Conservation (phyloP, 2,113 vertebrate species). For the Syrrhaptes paradoxus region DNA sequence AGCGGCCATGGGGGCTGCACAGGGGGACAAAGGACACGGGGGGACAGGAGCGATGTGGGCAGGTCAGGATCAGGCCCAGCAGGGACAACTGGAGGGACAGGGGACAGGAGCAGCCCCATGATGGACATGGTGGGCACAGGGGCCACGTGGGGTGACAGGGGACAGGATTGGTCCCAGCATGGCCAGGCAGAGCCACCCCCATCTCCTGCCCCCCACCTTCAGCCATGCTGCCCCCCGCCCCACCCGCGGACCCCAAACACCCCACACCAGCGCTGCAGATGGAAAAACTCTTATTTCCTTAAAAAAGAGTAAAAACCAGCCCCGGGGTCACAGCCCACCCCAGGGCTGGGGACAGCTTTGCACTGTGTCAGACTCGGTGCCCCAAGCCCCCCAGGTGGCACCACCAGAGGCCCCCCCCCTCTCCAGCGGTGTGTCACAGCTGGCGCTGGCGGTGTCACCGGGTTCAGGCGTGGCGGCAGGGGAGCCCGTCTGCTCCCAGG, state of each 20-base stretch:
- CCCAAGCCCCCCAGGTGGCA: background rate
- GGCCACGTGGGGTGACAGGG: rapidly evolving
- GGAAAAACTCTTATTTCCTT: constrained; percentile 2
- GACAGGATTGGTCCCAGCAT: background rate
- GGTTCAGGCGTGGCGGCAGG: constrained; percentile 37
- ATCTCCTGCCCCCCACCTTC: rapidly evolving
- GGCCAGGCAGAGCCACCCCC: background rate
- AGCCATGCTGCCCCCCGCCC: background rate
- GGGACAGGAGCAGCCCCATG: background rate
- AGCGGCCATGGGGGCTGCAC: too few species aligned
- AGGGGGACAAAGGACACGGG: too few species aligned
- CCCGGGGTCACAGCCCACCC: background rate
- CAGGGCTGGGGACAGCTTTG: background rate
- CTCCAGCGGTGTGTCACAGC: background rate
- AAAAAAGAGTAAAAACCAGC: constrained; percentile 24
- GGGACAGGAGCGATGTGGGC: too few species aligned
- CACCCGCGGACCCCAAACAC: rapidly evolving
- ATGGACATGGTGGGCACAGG: background rate
- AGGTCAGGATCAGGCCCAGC: background rate
- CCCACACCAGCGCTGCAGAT: background rate
- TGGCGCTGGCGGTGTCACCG: background rate
- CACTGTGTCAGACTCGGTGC: background rate
- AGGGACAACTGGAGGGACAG: background rate
- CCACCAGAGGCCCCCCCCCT: rapidly evolving
- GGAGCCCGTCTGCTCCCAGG: constrained; percentile 77